Percentiles rank a stretch among this genome's conserved stretches.
These are phyloP conservation scores for Daubentonia madagascariensis DNA, from an alignment of 2,113 vertebrate genomes.

Conservation along the genomic window DNA sequence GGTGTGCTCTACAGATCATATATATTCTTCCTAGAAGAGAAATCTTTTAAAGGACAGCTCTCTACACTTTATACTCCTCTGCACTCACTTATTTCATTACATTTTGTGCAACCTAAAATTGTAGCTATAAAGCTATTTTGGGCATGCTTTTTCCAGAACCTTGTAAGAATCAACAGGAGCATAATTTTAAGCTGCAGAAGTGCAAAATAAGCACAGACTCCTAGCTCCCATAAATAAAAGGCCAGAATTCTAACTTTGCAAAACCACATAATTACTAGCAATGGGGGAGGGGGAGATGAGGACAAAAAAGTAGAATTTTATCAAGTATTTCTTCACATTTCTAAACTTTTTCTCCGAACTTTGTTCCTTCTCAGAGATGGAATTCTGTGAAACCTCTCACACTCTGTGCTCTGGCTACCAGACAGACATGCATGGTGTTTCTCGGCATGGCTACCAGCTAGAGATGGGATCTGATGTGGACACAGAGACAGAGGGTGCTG, in stretches of 20 bases:
- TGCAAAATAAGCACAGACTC: constrained; percentile 65
- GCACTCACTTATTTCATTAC: constrained; percentile 52
- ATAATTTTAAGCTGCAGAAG: constrained; percentile 66
- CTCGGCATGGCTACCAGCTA: constrained; percentile 89
- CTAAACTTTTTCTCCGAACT: constrained; percentile 55
- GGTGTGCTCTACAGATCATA: not conserved
- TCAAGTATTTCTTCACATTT: not conserved
- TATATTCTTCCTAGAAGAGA: constrained; percentile 33
- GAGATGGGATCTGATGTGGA: constrained; percentile 93
- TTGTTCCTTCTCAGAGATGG: constrained; percentile 88
- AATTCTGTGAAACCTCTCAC: constrained; percentile 92
- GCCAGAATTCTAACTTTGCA: constrained; percentile 64
- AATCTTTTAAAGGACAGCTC: constrained; percentile 55
- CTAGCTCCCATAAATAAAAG: constrained; percentile 62
- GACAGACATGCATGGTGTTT: constrained; percentile 84
- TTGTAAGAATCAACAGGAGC: constrained; percentile 67
- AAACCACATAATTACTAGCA: constrained; percentile 58
- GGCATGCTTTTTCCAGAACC: constrained; percentile 42
- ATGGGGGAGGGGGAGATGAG: not conserved
- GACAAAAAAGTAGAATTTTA: constrained; percentile 39
- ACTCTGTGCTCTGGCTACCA: constrained; percentile 92
- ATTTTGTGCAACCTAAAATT: constrained; percentile 66
- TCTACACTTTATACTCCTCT: constrained; percentile 30
- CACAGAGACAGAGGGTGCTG: constrained; percentile 92
- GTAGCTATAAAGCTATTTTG: constrained; percentile 65